Base-by-base conservation (phyloP, 2,888 invertebrate genomes). In the Asteroscopus sphinx region DNA sequence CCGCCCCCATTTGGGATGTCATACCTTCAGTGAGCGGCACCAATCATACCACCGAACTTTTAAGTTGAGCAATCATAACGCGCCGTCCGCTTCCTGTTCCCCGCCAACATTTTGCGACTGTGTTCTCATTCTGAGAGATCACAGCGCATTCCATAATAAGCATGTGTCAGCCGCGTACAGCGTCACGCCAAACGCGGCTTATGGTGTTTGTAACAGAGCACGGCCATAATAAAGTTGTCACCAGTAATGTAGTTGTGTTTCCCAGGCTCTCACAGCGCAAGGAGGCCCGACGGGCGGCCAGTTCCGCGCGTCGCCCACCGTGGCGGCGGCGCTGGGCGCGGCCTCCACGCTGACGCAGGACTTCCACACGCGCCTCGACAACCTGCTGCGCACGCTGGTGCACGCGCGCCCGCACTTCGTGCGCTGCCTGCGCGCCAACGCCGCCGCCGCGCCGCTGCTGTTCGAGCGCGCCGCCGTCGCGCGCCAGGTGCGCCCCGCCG, bases 351-450 rank as follows among this genome's bases (percentile, higher is more conserved):
- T 99, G 60, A 98, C 98, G 53, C 98, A 98, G 95, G 99, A 99
- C 94, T 99, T 99, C 90, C 98, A 99, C 92, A 98, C 98, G 62
- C 96, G 98, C 35, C 95, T 99, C 68, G 98, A 99, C 92, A 98
- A 98, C 93, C 95, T 99, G 78, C 93, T 99, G 81, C 95, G 98
- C 77, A 98, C 98, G 47, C 93, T 99, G 53, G 98, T 98, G 51
- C 98, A 98, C 92, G 98, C 99, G 48, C 96, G 98, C 48, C 98
- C 99, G 11, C 99, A 99, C 92, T 99, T 99, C 93, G 97, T 99
- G 74, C 96, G 98, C 59, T 99, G 99, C 85, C 96, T 99, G 77
- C 96, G 98, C 81, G 97, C 98, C 83, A 99, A 98, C 91, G 95
- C 96, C 16, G 95, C 95, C 26, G 98, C 98, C 90, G 96, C 96